phyloP scores from a whole-genome alignment of 2,888 invertebrate genomes.

The Gerris lacustris region DNA sequence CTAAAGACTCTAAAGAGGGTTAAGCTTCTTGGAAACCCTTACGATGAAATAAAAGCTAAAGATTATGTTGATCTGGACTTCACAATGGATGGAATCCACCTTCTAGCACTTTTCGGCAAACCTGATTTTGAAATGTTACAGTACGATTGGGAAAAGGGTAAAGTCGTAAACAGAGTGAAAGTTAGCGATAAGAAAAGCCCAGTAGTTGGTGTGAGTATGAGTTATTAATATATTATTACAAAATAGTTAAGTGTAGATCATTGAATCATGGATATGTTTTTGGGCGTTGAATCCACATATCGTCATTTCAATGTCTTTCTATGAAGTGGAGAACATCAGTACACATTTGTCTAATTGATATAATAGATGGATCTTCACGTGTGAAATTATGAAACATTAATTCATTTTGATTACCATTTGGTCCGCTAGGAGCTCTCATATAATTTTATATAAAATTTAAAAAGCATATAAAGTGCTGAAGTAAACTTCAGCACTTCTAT shows the following conservation, averaged over 20 bases:
- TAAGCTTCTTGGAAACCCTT: constrained; percentile 53
- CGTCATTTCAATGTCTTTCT: too few relatives aligned
- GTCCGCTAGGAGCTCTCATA: too few relatives aligned
- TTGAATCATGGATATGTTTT: too few relatives aligned
- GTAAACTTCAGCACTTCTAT: too few relatives aligned
- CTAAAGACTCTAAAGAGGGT: constrained; percentile 54
- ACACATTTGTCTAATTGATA: too few relatives aligned
- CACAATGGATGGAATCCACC: constrained; percentile 65
- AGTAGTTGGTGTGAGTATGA: constrained; percentile 9
- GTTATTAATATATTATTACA: neutral
- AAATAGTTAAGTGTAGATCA: neutral
- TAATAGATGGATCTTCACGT: too few relatives aligned
- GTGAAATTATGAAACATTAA: too few relatives aligned
- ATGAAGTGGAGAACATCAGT: too few relatives aligned
- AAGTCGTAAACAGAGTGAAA: constrained; percentile 61
- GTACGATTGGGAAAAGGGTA: constrained; percentile 71
- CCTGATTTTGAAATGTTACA: constrained; percentile 72
- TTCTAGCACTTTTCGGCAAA: constrained; percentile 66
- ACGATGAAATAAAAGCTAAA: constrained; percentile 43
- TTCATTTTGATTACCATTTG: too few relatives aligned
- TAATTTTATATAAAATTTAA: too few relatives aligned
- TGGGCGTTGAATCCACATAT: too few relatives aligned
- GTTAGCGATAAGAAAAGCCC: constrained; percentile 37
- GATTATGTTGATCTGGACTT: constrained; percentile 64
- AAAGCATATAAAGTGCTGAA: too few relatives aligned